Conservation (phyloP, 2,797 vertebrate species). For the Neopelma chrysocephalum region DNA sequence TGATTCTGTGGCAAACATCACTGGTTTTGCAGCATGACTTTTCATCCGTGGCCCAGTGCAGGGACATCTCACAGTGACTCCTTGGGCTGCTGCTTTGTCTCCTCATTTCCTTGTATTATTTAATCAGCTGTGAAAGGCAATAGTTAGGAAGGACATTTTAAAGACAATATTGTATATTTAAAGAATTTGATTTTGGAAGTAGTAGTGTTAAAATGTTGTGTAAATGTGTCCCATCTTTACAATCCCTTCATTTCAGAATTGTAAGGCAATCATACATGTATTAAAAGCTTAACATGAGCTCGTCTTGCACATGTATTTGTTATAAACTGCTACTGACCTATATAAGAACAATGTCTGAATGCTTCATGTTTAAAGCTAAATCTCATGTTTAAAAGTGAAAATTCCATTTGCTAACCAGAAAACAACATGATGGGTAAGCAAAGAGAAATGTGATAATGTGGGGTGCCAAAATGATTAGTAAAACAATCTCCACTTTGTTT, state of each 20-base stretch:
- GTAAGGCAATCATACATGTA: neutral
- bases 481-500: neutral
- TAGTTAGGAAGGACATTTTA: neutral
- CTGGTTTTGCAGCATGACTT: neutral
- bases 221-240: neutral
- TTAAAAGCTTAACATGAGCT: conserved; percentile 51
- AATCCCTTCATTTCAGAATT: neutral
- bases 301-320: conserved; percentile 19
- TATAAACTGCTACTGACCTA: conserved; percentile 29
- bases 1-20: neutral
- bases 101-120: neutral
- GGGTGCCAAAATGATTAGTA: neutral
- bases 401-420: neutral
- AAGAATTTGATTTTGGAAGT: neutral
- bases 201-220: neutral
- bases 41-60: neutral
- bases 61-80: neutral
- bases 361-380: neutral
- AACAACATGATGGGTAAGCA: neutral
- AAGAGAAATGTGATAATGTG: neutral
- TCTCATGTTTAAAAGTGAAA: neutral
- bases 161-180: neutral
- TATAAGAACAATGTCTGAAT: neutral
- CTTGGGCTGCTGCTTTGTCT: neutral
- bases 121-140: neutral